phyloP scores from a whole-genome alignment of 2,797 vertebrate species.

The Calcarius lapponicus region DNA sequence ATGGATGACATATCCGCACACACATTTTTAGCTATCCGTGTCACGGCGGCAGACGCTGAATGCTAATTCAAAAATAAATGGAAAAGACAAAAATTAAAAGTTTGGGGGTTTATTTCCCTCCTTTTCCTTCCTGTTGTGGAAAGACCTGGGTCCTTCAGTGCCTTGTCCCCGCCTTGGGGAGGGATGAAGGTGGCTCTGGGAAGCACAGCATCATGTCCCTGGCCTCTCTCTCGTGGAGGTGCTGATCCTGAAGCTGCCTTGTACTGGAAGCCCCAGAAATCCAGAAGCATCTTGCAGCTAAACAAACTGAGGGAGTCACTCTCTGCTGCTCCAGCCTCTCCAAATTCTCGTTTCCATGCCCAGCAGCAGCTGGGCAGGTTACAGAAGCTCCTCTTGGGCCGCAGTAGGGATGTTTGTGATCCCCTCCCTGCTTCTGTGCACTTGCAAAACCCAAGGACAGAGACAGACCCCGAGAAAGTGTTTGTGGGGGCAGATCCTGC shows the following conservation, averaged over 20 bases:
- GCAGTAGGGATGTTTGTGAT: not conserved
- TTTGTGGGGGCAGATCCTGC: not conserved
- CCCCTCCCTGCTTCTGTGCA: not conserved
- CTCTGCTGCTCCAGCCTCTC: not conserved
- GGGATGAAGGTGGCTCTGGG: not conserved
- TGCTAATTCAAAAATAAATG: conserved; percentile 45
- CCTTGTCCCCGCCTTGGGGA: not conserved
- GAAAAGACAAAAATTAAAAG: conserved; percentile 4
- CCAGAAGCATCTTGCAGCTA: not conserved
- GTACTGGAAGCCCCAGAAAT: not conserved
- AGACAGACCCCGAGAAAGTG: not conserved
- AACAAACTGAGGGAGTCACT: not conserved
- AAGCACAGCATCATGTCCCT: rapidly evolving
- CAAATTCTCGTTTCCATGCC: not conserved
- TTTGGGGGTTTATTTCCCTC: not conserved
- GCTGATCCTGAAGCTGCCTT: not conserved
- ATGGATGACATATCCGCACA: conserved; percentile 40
- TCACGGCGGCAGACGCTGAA: not conserved
- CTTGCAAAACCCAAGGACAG: not conserved
- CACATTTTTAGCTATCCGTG: conserved; percentile 50
- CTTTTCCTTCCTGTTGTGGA: not conserved
- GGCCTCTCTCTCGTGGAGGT: rapidly evolving
- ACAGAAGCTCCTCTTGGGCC: not conserved
- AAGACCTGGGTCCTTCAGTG: not conserved
- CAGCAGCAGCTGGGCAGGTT: not conserved